Percentiles rank a stretch among this genome's conserved stretches.
These are phyloP conservation scores for Hycleus cichorii DNA, from an alignment of 1,140 invertebrate genomes.

Conservation along the genomic window DNA sequence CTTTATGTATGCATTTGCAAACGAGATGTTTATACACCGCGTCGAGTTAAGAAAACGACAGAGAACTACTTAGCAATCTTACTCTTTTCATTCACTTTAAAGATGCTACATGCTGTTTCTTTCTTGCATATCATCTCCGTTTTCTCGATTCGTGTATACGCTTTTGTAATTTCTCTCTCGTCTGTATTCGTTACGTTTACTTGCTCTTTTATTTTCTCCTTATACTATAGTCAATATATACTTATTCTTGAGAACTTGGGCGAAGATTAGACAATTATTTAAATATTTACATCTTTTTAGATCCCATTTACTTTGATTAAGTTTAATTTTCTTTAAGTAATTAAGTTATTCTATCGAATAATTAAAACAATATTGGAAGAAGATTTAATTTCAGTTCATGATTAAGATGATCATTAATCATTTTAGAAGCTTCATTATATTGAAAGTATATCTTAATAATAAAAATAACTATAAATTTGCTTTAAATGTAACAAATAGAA, in stretches of 20 bases:
- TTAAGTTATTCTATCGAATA: too few species aligned
- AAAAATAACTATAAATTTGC: too few species aligned
- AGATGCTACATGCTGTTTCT: background rate
- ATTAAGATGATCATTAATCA: too few species aligned
- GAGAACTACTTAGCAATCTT: background rate
- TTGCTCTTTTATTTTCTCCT: background rate
- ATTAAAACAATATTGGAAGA: too few species aligned
- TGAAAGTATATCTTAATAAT: too few species aligned
- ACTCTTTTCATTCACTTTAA: background rate
- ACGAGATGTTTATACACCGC: conserved; percentile 36
- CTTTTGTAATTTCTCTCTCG: conserved; percentile 6
- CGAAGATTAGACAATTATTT: conserved; percentile 5
- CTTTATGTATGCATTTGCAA: conserved; percentile 37
- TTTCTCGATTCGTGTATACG: background rate
- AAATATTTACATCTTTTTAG: background rate
- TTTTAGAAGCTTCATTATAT: too few species aligned
- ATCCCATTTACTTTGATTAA: too few species aligned
- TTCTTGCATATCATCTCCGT: background rate
- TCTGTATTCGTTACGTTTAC: background rate
- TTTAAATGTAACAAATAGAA: too few species aligned
- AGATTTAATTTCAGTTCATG: too few species aligned
- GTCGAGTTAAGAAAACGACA: conserved; percentile 24
- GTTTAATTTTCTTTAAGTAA: too few species aligned
- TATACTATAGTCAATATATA: background rate
- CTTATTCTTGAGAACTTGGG: background rate